phyloP scores from a whole-genome alignment of 2,113 vertebrate species.

The Callithrix jacchus region DNA sequence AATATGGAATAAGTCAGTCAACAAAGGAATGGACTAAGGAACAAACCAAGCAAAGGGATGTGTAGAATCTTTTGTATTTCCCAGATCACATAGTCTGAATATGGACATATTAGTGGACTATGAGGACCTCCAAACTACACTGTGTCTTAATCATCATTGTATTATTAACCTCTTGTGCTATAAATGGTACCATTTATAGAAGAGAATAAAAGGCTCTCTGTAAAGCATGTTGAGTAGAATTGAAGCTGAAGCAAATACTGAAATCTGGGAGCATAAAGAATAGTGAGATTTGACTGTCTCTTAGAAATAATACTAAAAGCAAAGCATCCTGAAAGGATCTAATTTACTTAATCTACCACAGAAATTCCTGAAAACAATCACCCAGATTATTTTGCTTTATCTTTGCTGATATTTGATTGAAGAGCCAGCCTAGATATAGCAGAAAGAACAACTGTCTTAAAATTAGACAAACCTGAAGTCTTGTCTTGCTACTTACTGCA shows the following conservation, averaged over 20 bases:
- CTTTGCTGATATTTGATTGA: neutral
- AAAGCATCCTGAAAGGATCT: neutral
- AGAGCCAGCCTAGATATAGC: neutral
- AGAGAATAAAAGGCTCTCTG: neutral
- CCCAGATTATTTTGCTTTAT: neutral
- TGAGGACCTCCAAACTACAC: neutral
- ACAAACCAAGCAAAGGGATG: neutral
- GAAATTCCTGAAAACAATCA: slow-evolving; percentile 13
- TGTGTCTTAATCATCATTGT: neutral
- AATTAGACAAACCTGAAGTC: neutral
- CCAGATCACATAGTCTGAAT: neutral
- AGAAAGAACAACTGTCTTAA: slow-evolving; percentile 31
- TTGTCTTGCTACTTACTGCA: neutral
- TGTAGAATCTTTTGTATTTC: neutral
- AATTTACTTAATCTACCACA: neutral
- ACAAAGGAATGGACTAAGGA: neutral
- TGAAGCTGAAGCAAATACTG: slow-evolving; percentile 11
- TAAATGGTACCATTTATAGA: neutral
- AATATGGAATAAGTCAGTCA: slow-evolving; percentile 1
- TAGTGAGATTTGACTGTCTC: neutral
- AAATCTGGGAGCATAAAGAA: neutral
- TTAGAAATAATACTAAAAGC: slow-evolving; percentile 14
- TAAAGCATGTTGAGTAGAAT: neutral
- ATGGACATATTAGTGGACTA: neutral
- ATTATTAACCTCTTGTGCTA: neutral